Conservation (phyloP, 1,140 invertebrate species). For the Lordiphosa mommai region DNA sequence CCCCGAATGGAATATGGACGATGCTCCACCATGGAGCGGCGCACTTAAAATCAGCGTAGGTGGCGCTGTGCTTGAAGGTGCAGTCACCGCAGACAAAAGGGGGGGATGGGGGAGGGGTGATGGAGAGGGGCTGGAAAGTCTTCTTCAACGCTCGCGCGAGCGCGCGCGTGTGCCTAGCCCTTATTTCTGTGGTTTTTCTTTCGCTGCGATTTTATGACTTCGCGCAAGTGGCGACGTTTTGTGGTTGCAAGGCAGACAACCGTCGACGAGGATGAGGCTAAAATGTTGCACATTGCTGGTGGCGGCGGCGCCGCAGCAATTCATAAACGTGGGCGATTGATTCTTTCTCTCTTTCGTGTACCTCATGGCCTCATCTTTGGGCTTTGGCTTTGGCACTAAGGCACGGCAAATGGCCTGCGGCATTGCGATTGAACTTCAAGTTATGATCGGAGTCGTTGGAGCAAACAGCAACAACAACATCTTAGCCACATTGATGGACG, state of each 20-base stretch:
- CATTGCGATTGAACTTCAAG: constrained; percentile 79
- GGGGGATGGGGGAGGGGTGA: constrained; percentile 3
- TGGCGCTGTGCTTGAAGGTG: constrained; percentile 55
- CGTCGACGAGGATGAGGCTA: constrained; percentile 48
- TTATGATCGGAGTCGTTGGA: constrained; percentile 67
- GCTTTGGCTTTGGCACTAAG: constrained; percentile 76
- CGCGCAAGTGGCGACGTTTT: constrained; percentile 78
- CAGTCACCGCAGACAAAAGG: constrained; percentile 13
- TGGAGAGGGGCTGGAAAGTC: constrained; percentile 19
- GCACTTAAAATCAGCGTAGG: constrained; percentile 52
- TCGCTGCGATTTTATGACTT: constrained; percentile 55
- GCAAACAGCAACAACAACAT: constrained; percentile 35
- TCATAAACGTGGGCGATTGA: constrained; percentile 79
- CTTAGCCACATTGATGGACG: constrained; percentile 69
- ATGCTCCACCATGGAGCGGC: constrained; percentile 6
- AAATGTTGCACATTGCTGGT: constrained; percentile 72
- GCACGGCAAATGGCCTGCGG: constrained; percentile 78
- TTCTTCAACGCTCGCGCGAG: constrained; percentile 6
- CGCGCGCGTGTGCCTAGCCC: constrained; percentile 74
- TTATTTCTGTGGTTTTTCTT: constrained; percentile 57
- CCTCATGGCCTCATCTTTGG: constrained; percentile 68
- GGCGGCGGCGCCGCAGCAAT: constrained; percentile 73
- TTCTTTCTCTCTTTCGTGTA: constrained; percentile 41
- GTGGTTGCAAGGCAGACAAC: constrained; percentile 70
- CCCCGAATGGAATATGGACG: constrained; percentile 12